Evolutionary conservation across 2,113 vertebrate genomes (phyloP), one percentile per base, ranked within the genome.

Genomic region (Jacana jacana): DNA sequence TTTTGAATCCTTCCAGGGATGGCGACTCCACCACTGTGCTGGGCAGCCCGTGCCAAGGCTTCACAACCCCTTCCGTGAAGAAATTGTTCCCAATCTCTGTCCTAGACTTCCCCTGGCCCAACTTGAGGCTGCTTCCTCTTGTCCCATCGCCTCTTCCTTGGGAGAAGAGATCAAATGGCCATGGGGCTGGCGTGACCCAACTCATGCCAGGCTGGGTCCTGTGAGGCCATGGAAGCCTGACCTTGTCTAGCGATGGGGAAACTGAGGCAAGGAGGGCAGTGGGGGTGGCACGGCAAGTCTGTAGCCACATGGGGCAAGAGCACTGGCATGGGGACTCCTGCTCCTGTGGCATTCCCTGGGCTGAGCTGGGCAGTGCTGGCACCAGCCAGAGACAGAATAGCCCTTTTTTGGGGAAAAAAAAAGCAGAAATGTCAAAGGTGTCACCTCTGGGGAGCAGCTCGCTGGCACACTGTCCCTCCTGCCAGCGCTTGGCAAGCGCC

Each of bases 321-420:
- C 8, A 55, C 40, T 0, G 2, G 8, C 3, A 4, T 1, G 1
- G 24, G 42, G 31, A 48, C 39, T 9, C 12, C 63, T 39, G 49
- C 35, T 79, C 33, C 63, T n/a, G 49, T n/a, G 44, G 33, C 48
- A 39, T 57, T 57, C 39, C 58, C 42, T 9, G 4, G 37, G 60
- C 40, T 48, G 63, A 72, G 64, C 31, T 37, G 66, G 39, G 14
- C 1, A 2, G 61, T 30, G 23, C 46, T 10, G 13, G 52, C 49
- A 10, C 49, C 1, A 3, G 7, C 13, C 2, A 0, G 24, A 17
- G 72, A 61, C 51, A 42, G 46, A 40, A 7, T 0, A 4, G 40
- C 48, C 37, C 15, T 72, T 25, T 2, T 27, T 6, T 9, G 4
- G 6, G 20, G 13, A 27, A 40, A 39, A 12, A 40, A 17, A 40